These are phyloP conservation scores for Garra rufa DNA, from an alignment of 2,113 vertebrate genomes.

Conservation along the genomic window DNA sequence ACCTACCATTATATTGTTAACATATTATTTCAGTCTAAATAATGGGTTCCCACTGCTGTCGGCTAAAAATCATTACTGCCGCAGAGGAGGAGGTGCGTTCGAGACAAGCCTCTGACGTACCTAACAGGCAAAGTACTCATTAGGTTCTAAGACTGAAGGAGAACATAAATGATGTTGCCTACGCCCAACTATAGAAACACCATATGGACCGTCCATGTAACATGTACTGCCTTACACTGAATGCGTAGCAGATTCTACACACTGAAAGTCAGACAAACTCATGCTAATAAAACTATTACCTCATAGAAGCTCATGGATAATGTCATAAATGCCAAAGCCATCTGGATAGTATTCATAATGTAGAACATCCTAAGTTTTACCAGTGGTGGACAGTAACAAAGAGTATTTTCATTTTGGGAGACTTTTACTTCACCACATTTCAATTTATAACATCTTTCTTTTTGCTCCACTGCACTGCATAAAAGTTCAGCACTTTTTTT, in stretches of 20 bases:
- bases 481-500: background rate
- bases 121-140: background rate
- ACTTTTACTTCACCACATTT: background rate
- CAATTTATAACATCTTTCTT: background rate
- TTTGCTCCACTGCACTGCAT: background rate
- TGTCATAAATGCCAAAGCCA: constrained; percentile 14
- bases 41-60: constrained; percentile 51
- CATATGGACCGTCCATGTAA: background rate
- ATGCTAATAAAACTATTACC: background rate
- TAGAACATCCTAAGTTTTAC: background rate
- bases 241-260: background rate
- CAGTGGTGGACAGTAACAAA: background rate
- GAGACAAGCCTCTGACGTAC: constrained; percentile 24
- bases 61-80: constrained; percentile 52
- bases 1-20: constrained; percentile 59
- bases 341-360: background rate
- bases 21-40: constrained; percentile 57
- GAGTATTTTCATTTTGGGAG: background rate
- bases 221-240: background rate
- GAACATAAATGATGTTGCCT: constrained; percentile 7
- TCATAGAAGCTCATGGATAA: background rate
- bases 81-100: constrained; percentile 30
- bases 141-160: background rate
- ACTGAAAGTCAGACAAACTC: background rate
- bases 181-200: background rate